phyloP scores from a whole-genome alignment of 2,797 vertebrate genomes.

The Premnoplex brunnescens region DNA sequence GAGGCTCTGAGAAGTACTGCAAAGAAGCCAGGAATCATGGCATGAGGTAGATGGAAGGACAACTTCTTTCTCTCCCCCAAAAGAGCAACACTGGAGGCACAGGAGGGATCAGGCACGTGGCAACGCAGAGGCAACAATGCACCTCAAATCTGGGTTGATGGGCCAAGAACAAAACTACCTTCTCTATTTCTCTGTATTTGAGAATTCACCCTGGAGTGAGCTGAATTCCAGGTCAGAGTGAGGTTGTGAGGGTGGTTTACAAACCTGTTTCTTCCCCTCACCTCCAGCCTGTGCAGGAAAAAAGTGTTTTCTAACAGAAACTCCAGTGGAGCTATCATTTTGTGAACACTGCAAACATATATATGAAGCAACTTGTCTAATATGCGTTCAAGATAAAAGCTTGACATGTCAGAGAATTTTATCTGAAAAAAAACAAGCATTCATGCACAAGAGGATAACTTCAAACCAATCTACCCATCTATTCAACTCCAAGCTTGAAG shows the following conservation, averaged over 20 bases:
- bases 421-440: slow-evolving; percentile 7
- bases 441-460: slow-evolving; percentile 44
- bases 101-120: not conserved
- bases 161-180: not conserved
- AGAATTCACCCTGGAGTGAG: not conserved
- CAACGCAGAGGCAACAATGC: fast-evolving
- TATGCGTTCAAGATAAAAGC: not conserved
- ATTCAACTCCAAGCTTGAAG: not conserved
- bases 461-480: slow-evolving; percentile 18
- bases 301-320: not conserved
- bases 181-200: not conserved
- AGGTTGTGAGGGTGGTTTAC: not conserved
- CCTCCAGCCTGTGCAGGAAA: not conserved
- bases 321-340: not conserved
- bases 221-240: not conserved
- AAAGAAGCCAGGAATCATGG: not conserved
- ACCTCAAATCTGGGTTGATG: fast-evolving
- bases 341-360: not conserved
- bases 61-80: fast-evolving
- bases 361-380: not conserved
- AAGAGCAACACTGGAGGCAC: not conserved
- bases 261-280: not conserved
- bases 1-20: not conserved
- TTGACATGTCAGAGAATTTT: slow-evolving; percentile 37
- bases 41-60: not conserved